phyloP scores from a whole-genome alignment of 2,113 vertebrate genomes.

The Mystacornis crossleyi region DNA sequence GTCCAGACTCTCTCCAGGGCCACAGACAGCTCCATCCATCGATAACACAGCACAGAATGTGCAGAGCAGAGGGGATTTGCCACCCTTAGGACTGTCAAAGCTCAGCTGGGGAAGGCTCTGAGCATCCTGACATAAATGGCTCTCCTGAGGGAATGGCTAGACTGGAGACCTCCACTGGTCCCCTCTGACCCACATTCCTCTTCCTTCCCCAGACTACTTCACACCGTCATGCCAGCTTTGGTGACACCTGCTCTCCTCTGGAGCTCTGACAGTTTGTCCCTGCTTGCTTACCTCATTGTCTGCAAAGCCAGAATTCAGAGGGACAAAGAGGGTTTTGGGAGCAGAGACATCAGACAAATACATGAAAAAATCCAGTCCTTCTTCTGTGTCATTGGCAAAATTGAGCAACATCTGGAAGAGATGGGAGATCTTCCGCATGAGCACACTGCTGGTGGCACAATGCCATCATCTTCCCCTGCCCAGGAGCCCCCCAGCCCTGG shows the following conservation, averaged over 20 bases:
- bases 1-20: not conserved
- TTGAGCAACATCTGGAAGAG: conserved; percentile 81
- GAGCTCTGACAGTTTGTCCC: not conserved
- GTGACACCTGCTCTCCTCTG: not conserved
- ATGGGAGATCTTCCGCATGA: not conserved
- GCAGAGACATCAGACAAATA: conserved; percentile 80
- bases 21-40: not conserved
- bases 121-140: not conserved
- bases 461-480: not conserved
- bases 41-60: not conserved
- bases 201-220: not conserved
- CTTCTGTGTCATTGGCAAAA: conserved; percentile 77
- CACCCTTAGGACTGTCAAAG: not conserved
- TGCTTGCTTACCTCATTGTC: conserved; percentile 79
- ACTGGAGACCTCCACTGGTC: not conserved
- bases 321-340: conserved; percentile 89
- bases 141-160: not conserved
- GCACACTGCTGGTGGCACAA: not conserved
- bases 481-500: not conserved
- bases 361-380: conserved; percentile 80
- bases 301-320: conserved; percentile 85
- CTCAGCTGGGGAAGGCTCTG: not conserved
- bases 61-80: not conserved
- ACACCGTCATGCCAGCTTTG: not conserved
- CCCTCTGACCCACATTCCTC: not conserved